Evolutionary conservation across 23 tunicate species (phyloP).

Genomic region (Halocynthia aurantium): DNA sequence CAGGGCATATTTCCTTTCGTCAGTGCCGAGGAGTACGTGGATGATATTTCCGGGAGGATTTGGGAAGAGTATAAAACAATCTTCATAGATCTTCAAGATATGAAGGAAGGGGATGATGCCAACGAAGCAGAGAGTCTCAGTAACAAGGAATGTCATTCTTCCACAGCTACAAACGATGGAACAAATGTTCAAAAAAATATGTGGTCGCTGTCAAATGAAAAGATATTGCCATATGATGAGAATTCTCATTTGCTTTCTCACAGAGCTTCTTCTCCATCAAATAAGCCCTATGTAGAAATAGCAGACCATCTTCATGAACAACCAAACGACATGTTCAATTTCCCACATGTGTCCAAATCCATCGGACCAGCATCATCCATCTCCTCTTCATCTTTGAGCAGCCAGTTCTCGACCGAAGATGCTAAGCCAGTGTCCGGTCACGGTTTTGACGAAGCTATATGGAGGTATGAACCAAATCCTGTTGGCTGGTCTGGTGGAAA

Average conservation of each 20-base stretch:
- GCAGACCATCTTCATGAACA: no score
- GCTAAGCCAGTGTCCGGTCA: no score
- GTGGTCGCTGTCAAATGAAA: background rate
- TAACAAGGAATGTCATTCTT: background rate
- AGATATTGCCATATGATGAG: constrained; percentile 2
- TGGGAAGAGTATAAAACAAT: constrained; percentile 76
- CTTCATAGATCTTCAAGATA: constrained; percentile 40
- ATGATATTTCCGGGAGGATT: constrained; percentile 29
- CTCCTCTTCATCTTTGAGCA: no score
- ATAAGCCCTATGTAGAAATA: no score
- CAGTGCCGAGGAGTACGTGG: constrained; percentile 14
- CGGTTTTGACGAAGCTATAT: no score
- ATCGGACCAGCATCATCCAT: no score
- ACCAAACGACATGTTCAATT: no score
- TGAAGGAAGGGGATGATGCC: background rate
- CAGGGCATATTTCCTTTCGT: constrained; percentile 10
- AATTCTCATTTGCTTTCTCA: constrained; percentile 30
- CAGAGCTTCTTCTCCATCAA: background rate
- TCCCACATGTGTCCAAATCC: no score
- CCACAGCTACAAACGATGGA: background rate
- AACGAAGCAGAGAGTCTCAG: background rate
- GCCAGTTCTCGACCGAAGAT: no score
- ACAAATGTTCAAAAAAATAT: background rate
- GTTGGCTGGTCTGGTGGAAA: background rate
- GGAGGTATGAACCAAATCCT: no score